Percentiles rank a stretch among this genome's conserved stretches.
Evolutionary conservation across 1,140 invertebrate species (phyloP).

Genomic region (Panulirus ornatus): DNA sequence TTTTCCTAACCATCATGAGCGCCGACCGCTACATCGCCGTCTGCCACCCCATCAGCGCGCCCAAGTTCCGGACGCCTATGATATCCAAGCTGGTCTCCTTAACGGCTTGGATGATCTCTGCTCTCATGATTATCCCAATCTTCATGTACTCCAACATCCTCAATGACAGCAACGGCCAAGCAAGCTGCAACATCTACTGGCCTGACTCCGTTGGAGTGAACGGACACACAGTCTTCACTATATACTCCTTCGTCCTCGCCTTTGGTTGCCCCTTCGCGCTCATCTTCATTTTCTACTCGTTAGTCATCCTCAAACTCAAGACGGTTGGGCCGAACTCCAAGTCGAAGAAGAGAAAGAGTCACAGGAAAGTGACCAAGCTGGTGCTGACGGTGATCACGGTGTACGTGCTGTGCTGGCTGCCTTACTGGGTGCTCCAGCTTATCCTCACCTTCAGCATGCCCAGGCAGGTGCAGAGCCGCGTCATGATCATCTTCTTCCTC

Average conservation of each 20-base stretch:
- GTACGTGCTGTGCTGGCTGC: constrained; percentile 58
- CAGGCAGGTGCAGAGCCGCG: constrained; percentile 46
- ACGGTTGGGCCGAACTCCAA: constrained; percentile 87
- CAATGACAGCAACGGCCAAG: constrained; percentile 48
- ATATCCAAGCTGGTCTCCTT: constrained; percentile 58
- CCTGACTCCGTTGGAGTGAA: constrained; percentile 78
- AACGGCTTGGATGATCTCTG: constrained; percentile 50
- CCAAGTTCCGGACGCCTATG: constrained; percentile 62
- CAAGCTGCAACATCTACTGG: constrained; percentile 61
- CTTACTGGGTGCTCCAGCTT: constrained; percentile 54
- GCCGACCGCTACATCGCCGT: constrained; percentile 59
- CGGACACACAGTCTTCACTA: constrained; percentile 86
- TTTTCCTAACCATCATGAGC: constrained; percentile 60
- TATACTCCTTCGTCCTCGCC: constrained; percentile 94
- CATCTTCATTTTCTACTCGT: constrained; percentile 96
- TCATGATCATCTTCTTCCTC: constrained; percentile 54
- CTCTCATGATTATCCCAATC: constrained; percentile 49
- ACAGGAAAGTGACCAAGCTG: constrained; percentile 48
- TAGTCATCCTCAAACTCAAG: constrained; percentile 93
- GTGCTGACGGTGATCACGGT: constrained; percentile 56
- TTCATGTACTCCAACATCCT: constrained; percentile 62
- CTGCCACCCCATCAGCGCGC: constrained; percentile 57
- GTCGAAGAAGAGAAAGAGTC: constrained; percentile 40
- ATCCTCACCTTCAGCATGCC: constrained; percentile 51
- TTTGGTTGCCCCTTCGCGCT: constrained; percentile 81